Evolutionary conservation across 2,113 vertebrate species (phyloP).

Genomic region (Leptodactylus fuscus): DNA sequence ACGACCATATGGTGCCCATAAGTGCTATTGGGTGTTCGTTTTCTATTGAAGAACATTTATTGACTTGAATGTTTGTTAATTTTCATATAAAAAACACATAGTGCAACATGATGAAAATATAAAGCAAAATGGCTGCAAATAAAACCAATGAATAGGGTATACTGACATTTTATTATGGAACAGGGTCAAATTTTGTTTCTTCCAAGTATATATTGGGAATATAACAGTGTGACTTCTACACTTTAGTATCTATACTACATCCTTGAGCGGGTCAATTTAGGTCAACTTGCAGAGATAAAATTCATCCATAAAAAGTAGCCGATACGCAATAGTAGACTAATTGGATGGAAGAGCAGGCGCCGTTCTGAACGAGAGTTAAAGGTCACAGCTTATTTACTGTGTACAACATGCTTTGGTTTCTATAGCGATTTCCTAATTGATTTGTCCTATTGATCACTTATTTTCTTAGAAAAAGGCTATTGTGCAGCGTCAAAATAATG

Average conservation of each 20-base stretch:
- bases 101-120: no score
- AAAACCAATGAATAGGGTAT: background rate
- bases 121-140: background rate
- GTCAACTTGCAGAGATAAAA: slow-evolving; percentile 20
- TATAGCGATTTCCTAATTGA: slow-evolving; percentile 46
- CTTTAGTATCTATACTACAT: background rate
- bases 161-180: background rate
- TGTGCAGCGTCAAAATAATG: background rate
- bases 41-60: no score
- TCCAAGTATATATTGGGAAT: background rate
- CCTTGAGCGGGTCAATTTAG: background rate
- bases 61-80: no score
- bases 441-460: slow-evolving; percentile 48
- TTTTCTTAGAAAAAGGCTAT: slow-evolving; percentile 30
- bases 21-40: no score
- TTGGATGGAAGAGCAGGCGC: slow-evolving; percentile 31
- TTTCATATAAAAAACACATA: no score
- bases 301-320: slow-evolving; percentile 21
- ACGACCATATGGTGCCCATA: no score
- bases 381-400: slow-evolving; percentile 47
- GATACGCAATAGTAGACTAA: slow-evolving; percentile 31
- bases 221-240: background rate
- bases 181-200: background rate
- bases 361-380: slow-evolving; percentile 42
- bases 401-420: slow-evolving; percentile 22